Conservation (phyloP, 2,113 vertebrate genomes). For the Tenrec ecaudatus region DNA sequence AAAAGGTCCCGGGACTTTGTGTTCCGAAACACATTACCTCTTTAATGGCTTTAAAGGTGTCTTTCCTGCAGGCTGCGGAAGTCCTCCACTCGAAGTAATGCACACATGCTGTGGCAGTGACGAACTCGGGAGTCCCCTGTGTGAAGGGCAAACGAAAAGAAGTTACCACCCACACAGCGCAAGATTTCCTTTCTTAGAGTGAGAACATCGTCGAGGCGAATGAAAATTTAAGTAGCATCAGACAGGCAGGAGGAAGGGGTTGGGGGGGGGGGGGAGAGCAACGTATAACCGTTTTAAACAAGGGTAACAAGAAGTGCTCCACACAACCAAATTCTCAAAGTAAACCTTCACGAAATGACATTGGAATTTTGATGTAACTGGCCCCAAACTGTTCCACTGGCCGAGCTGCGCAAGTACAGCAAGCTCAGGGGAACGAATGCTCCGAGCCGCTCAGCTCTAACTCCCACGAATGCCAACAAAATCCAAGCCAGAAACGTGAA, state of each 20-base stretch:
- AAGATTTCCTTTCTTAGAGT: neutral
- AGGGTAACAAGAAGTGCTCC: slow-evolving; percentile 44
- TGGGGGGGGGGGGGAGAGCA: neutral
- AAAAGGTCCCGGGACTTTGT: neutral
- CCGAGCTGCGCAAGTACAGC: slow-evolving; percentile 46
- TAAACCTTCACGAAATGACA: slow-evolving; percentile 52
- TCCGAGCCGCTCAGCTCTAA: neutral
- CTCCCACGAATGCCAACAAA: slow-evolving; percentile 61
- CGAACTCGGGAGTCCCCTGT: slow-evolving; percentile 97
- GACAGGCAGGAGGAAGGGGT: neutral
- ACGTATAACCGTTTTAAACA: neutral
- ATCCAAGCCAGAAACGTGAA: slow-evolving; percentile 68
- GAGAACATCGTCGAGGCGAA: neutral
- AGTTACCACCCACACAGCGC: neutral
- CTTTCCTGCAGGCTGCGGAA: slow-evolving; percentile 91
- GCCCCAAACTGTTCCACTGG: slow-evolving; percentile 11
- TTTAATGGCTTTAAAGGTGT: slow-evolving; percentile 93
- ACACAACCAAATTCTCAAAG: neutral
- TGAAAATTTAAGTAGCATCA: neutral
- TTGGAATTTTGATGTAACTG: slow-evolving; percentile 15
- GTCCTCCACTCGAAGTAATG: slow-evolving; percentile 98
- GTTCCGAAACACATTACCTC: slow-evolving; percentile 88
- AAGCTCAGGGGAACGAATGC: slow-evolving; percentile 48
- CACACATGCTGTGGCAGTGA: slow-evolving; percentile 92
- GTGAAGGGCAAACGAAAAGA: neutral